Evolutionary conservation across 2,888 invertebrate species (phyloP), one percentile per base, ranked within the genome.

Genomic region (Hydropsyche betteni): DNA sequence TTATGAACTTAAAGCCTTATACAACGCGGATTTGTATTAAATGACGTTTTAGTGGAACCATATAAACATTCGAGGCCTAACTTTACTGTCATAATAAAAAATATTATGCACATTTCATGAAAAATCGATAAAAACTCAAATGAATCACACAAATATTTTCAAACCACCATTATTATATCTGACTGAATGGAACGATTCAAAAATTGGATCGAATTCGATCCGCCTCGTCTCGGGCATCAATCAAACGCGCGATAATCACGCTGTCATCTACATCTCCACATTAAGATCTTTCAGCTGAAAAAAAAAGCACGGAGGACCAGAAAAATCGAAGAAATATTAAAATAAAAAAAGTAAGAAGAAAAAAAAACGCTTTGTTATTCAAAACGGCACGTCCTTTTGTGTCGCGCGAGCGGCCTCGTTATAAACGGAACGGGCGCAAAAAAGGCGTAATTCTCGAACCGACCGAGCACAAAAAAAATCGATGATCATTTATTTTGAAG

Each of bases 401-500:
- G 70, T 55, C 72, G n/a, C 24, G 24, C 24, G 24, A 24, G 24
- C 33, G 36, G 71, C 34, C 50, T 50, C 52, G 53, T 70, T 51
- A 50, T 55, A 38, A 72, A 24, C 24, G 24, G 24, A 24, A 24
- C 24, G n/a, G 72, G 55, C 36, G 58, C 61, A 34, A 64, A 64
- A 61, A 64, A 64, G 64, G 64, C 64, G 64, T 64, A 34, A 64
- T 64, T 12, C 64, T 16, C 14, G 16, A n/a, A 16, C n/a, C 8
- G 55, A 38, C 34, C 50, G 38, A 51, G 52, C 33, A 24, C 14
- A 52, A 71, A 71, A 72, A 70, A 72, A 72, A 72, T 72, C 72
- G 72, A 72, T 72, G 72, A 36, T 72, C 72, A 72, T 72, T 72
- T 72, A 72, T 72, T 58, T 72, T 61, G 38, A 58, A 72, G 72